Base-by-base conservation (phyloP, 2,888 invertebrate species). In the Pedicia rivosa region DNA sequence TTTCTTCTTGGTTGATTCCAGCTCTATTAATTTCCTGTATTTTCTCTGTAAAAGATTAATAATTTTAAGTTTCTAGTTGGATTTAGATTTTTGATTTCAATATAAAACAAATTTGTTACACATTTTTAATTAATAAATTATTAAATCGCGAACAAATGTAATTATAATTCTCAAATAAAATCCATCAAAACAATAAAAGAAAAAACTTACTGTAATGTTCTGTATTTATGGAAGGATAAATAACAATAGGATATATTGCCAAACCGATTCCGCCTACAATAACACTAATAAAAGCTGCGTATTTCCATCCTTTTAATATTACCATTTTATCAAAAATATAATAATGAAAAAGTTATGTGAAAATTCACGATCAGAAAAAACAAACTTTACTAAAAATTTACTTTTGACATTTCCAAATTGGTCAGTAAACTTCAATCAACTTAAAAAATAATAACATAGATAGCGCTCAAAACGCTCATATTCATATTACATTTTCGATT, bases 151-250 rank as follows among this genome's bases (percentile, higher is more conserved):
- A 4, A 31, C 19, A 6, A 20, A 25, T 34, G 14, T 26, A 33
- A n/a, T 30, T 20, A 15, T 26, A 17, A 27, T 27, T 28, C n/a
- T n/a, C n/a, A n/a, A n/a, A n/a, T n/a, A n/a, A n/a, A n/a, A n/a
- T n/a, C n/a, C n/a, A n/a, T n/a, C n/a, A n/a, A n/a, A n/a, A n/a
- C n/a, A n/a, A n/a, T 17, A 2, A 13, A 27, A n/a, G n/a, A n/a
- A n/a, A 22, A 22, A 15, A 44, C 45, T 44, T 16, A 48, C 48
- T 55, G 35, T 74, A 77, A 50, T 72, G 64, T 2, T 71, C 65
- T 5, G 66, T 55, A 52, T 75, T 64, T 14, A 70, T 48, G 65
- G 74, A 70, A 3, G 76, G 77, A 43, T 67, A 63, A 42, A 77
- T 63, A 17, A 68, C 57, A 42, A 74, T 64, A 4, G 75, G 74